phyloP scores from a whole-genome alignment of 2,888 invertebrate genomes.

The Drosophila stalkeri region DNA sequence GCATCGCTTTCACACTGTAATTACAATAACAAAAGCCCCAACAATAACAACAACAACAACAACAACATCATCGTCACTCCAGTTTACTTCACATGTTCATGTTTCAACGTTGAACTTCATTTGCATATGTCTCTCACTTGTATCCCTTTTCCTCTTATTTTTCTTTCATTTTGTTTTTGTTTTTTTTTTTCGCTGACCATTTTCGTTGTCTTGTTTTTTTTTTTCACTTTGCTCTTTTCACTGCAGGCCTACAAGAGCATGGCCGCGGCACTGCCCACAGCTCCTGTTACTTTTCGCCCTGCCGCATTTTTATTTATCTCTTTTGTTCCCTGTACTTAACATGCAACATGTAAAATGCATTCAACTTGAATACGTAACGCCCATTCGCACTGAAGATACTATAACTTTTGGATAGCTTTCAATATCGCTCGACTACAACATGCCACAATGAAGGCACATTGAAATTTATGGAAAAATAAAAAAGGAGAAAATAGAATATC shows the following conservation, averaged over 20 bases:
- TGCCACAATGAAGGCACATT: too few species aligned
- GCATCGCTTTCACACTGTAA: conserved; percentile 27
- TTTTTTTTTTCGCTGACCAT: background rate
- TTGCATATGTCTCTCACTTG: conserved; percentile 39
- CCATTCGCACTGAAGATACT: conserved; percentile 1
- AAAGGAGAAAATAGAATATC: too few species aligned
- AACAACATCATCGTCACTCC: background rate
- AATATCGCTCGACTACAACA: background rate
- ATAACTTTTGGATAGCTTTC: background rate
- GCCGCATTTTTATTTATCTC: conserved; percentile 13
- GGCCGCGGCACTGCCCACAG: conserved; percentile 20
- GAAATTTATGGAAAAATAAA: too few species aligned
- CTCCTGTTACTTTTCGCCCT: conserved; percentile 25
- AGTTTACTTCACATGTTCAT: conserved; percentile 31
- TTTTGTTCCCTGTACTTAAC: conserved; percentile 13
- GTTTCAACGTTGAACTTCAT: conserved; percentile 32
- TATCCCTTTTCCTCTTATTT: too few species aligned
- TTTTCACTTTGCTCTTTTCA: conserved; percentile 1
- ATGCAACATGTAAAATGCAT: conserved; percentile 42
- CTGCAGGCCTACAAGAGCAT: conserved; percentile 1
- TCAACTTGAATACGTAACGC: conserved; percentile 27
- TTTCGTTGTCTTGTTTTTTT: background rate
- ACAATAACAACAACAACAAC: conserved; percentile 7
- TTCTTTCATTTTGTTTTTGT: background rate
- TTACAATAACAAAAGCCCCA: conserved; percentile 33